phyloP scores from a whole-genome alignment of 2,797 vertebrate genomes.

The Tachyglossus aculeatus region DNA sequence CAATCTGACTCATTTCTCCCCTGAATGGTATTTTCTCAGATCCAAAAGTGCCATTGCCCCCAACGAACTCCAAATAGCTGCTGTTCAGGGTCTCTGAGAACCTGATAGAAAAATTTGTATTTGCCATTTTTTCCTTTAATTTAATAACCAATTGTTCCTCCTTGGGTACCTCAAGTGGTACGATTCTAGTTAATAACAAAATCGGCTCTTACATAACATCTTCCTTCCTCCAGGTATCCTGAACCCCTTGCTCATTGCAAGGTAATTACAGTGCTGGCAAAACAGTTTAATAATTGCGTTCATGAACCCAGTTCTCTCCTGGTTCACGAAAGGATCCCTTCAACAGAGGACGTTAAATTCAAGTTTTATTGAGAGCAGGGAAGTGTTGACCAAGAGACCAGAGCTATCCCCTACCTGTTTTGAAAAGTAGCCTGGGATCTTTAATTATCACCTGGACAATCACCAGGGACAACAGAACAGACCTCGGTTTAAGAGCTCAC shows the following conservation, averaged over 20 bases:
- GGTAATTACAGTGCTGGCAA: conserved; percentile 27
- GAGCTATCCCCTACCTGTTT: conserved; percentile 30
- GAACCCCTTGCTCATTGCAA: conserved; percentile 28
- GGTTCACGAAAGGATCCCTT: conserved; percentile 13
- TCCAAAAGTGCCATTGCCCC: too few relatives aligned
- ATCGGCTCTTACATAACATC: conserved; percentile 37
- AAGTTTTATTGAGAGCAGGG: conserved; percentile 19
- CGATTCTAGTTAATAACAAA: conserved; percentile 40
- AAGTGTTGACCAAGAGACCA: conserved; percentile 32
- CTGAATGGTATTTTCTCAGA: too few relatives aligned
- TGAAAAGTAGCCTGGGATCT: conserved; percentile 43
- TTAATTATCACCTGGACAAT: conserved; percentile 45
- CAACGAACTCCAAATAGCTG: too few relatives aligned
- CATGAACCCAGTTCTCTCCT: conserved; percentile 24
- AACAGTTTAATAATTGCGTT: conserved; percentile 15
- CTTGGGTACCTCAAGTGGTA: conserved; percentile 33
- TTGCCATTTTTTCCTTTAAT: too few relatives aligned
- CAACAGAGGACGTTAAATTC: conserved; percentile 16
- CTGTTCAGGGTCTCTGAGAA: too few relatives aligned
- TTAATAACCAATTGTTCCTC: conserved; percentile 21
- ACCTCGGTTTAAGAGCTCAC: conserved; percentile 10
- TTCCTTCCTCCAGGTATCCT: conserved; percentile 15
- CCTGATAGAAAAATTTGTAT: too few relatives aligned
- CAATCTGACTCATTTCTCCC: too few relatives aligned
- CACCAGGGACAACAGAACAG: conserved; percentile 37